phyloP scores from a whole-genome alignment of 2,888 invertebrate species.

The Tenthredo notha region DNA sequence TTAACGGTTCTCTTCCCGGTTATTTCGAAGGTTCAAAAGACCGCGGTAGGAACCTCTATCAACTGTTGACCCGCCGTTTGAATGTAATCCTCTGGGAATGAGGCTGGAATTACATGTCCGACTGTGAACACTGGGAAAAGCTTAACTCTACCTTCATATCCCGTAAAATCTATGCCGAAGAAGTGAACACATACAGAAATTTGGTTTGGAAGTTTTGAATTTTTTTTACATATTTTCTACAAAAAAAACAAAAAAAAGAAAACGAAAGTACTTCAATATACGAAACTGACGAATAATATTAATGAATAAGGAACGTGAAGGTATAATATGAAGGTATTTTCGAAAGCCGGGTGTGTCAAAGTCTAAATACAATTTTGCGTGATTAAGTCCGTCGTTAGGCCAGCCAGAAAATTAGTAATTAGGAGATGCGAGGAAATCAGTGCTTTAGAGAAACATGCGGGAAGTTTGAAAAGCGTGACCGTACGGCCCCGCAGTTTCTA shows the following conservation, averaged over 20 bases:
- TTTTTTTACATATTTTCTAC: no score
- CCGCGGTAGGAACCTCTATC: constrained; percentile 27
- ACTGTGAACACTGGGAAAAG: neutral
- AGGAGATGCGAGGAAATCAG: constrained; percentile 15
- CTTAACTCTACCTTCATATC: neutral
- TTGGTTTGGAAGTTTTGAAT: no score
- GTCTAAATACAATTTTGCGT: neutral
- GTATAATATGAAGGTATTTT: no score
- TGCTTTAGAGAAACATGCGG: neutral
- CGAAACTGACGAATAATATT: no score
- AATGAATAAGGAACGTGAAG: no score
- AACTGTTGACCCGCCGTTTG: constrained; percentile 36
- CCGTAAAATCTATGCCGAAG: neutral
- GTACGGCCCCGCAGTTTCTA: neutral
- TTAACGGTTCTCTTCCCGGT: constrained; percentile 8
- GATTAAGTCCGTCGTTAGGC: neutral
- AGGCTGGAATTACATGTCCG: constrained; percentile 31
- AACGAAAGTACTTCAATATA: no score
- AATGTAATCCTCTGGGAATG: constrained; percentile 30
- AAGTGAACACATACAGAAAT: neutral
- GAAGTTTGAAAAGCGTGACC: constrained; percentile 18
- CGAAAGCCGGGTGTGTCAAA: neutral
- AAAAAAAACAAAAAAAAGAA: no score
- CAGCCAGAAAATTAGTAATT: constrained; percentile 6
- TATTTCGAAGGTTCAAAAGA: constrained; percentile 26